These are phyloP conservation scores for Diorhabda sublineata DNA, from an alignment of 1,140 invertebrate genomes.

Conservation along the genomic window DNA sequence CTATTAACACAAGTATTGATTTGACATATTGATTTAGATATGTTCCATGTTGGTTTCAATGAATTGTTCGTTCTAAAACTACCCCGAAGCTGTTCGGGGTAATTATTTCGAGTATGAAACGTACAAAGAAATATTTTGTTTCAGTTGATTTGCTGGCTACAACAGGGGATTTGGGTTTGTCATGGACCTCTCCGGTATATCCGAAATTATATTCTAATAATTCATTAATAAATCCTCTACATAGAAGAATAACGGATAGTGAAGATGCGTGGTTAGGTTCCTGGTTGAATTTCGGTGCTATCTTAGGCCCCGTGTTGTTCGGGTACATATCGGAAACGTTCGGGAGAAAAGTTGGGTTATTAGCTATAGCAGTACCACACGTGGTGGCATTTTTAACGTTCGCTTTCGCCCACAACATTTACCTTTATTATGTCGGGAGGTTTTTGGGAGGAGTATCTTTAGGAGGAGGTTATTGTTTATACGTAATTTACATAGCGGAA, in stretches of 20 bases:
- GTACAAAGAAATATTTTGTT: constrained; percentile 22
- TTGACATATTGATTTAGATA: neutral
- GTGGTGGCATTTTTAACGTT: constrained; percentile 63
- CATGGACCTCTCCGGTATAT: constrained; percentile 69
- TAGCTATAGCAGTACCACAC: constrained; percentile 52
- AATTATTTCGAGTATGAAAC: neutral
- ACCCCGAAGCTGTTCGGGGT: neutral
- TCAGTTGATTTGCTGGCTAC: constrained; percentile 62
- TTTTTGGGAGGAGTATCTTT: constrained; percentile 61
- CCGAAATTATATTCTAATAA: constrained; percentile 49
- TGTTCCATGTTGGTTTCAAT: neutral
- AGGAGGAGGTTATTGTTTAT: constrained; percentile 59
- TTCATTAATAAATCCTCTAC: constrained; percentile 35
- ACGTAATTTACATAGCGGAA: constrained; percentile 63
- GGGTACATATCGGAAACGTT: constrained; percentile 42
- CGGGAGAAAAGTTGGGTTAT: constrained; percentile 47
- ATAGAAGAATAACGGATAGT: constrained; percentile 45
- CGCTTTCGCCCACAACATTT: constrained; percentile 51
- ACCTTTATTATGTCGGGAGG: constrained; percentile 51
- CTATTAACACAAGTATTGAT: neutral
- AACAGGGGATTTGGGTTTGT: constrained; percentile 60
- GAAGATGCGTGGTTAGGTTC: constrained; percentile 77
- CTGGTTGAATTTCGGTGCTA: constrained; percentile 70
- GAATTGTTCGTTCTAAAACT: neutral
- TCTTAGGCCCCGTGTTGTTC: constrained; percentile 51